These are phyloP conservation scores for Calameuta filiformis DNA, from an alignment of 2,888 invertebrate genomes.

Conservation along the genomic window DNA sequence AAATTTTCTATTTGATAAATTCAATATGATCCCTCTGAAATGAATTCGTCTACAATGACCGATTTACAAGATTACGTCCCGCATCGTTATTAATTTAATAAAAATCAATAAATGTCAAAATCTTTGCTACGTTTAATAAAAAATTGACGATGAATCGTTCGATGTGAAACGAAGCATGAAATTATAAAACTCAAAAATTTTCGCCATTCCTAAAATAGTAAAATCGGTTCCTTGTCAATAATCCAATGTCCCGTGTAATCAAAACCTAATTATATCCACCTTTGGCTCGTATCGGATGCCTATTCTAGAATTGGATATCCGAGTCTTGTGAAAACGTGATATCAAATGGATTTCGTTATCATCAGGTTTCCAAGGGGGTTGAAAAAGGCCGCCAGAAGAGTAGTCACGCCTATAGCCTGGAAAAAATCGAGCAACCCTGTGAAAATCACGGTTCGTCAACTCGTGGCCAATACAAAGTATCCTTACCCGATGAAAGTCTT, in stretches of 20 bases:
- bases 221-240: background rate
- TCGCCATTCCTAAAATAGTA: background rate
- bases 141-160: background rate
- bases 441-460: background rate
- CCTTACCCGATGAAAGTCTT: slow-evolving; percentile 13
- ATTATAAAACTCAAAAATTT: background rate
- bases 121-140: background rate
- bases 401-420: background rate
- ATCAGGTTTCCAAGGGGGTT: background rate
- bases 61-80: background rate
- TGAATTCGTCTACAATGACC: background rate
- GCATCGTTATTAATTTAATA: background rate
- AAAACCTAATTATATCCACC: background rate
- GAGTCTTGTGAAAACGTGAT: background rate
- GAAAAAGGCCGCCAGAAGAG: background rate
- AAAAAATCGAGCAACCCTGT: background rate
- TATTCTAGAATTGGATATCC: background rate
- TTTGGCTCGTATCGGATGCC: background rate
- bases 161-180: background rate
- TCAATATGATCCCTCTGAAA: background rate
- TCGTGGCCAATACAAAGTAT: background rate
- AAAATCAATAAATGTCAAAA: background rate
- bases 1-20: background rate
- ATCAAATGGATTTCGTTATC: background rate
- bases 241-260: background rate